Base-by-base conservation (phyloP, 2,113 vertebrate species). In the Myotis davidii region DNA sequence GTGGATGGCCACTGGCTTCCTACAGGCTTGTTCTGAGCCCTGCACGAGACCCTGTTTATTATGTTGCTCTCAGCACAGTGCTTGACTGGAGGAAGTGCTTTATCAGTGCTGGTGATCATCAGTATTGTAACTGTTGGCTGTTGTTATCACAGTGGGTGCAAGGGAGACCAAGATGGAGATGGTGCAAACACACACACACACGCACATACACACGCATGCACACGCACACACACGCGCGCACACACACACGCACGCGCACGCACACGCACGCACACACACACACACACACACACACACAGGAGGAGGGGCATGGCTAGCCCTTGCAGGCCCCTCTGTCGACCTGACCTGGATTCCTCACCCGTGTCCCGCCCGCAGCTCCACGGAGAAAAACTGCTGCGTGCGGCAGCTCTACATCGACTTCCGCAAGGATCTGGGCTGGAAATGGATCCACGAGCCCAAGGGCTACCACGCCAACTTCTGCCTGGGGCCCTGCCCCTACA, bases 391-490 rank as follows among this genome's bases (percentile, higher is more conserved):
- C 85, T 99, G 99, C 96, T 99, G 99, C 6, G 98, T 99, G 39
- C 96, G 98, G 54, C 98, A 98, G 52, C 97, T 99, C 42, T 99
- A 99, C 98, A 99, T 99, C 0, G 99, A 99, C 97, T 99, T 99
- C 98, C 99, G 99, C 32, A 99, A 99, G 92, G 99, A 99, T 94
- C 97, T 99, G 90, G 99, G 99, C 67, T 99, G 99, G 99, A 99
- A 99, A 95, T 99, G 99, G 99, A 99, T 99, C 86, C 99, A 99
- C 4, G 98, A 99, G 83, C 99, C 99, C 37, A 98, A 99, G 37
- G 99, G 99, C 45, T 99, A 99, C 97, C 98, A 98, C 0, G 99
- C 99, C 90, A 99, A 99, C 97, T 99, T 99, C 98, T 99, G 99
- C 97, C 98, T 99, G 98, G 99, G 99, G 3, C 98, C 99, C 88